Base-by-base conservation (phyloP, 2,888 invertebrate genomes). In the Capitulum mitella region DNA sequence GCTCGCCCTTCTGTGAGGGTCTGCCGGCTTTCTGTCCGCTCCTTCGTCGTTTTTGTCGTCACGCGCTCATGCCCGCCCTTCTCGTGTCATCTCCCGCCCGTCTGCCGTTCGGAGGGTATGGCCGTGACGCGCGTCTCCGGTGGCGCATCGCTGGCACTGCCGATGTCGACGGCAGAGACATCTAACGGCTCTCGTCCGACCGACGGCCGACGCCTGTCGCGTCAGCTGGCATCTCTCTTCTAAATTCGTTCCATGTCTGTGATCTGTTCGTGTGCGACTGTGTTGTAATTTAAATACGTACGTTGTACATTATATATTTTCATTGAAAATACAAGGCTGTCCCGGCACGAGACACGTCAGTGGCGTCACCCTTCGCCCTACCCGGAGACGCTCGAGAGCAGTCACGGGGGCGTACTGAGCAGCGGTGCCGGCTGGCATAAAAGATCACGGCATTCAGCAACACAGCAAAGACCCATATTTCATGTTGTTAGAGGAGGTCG, bases 241-340 rank as follows among this genome's bases (percentile, higher is more conserved):
- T 34, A 64, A 34, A 64, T 64, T 61, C 34, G 64, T 64, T 64
- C 34, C 64, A 34, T 64, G 64, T 64, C 64, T 64, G 64, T 64
- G 64, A 64, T 64, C 64, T 19, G 34, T 64, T 64, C 5, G 64
- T 34, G 34, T 64, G 64, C 64, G 32, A 64, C 64, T 64, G 64
- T 64, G 64, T 34, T 34, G 64, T 64, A 64, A 34, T 32, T 64
- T 64, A 64, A 64, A 34, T 64, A 19, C 64, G 64, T 64, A 34
- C 64, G 64, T 64, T 64, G 64, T 64, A 64, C 64, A 64, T 64
- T 34, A 34, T 19, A 64, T 64, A 34, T 64, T 64, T 64, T 64
- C 64, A 64, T 14, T 64, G 64, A 64, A 64, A 64, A 64, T 64
- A 64, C 32, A 64, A 32, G 32, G 64, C 64, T 64, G 64, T 64